phyloP scores from a whole-genome alignment of 2,113 vertebrate species.

The Antidorcas marsupialis region DNA sequence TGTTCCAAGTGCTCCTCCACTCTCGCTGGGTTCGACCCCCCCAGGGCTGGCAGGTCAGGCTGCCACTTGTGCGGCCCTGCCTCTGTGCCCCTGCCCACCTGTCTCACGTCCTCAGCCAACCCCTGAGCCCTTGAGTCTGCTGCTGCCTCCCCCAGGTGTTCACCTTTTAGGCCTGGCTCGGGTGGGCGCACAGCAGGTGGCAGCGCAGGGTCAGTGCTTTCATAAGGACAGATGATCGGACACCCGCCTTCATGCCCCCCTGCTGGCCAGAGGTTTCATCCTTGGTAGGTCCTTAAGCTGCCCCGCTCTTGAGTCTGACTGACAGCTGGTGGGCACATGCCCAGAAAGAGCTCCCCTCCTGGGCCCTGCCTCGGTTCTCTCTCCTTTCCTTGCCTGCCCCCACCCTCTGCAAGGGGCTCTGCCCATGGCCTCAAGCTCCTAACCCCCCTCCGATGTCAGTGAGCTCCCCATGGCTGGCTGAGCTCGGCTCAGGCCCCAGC shows the following conservation, averaged over 20 bases:
- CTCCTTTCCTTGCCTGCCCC: background rate
- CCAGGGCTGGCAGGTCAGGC: background rate
- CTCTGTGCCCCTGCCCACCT: background rate
- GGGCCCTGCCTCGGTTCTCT: background rate
- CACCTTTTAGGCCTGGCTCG: background rate
- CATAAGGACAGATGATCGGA: background rate
- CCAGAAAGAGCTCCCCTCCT: background rate
- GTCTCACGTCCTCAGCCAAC: background rate
- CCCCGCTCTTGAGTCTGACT: background rate
- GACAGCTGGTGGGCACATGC: background rate
- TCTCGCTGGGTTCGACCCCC: background rate
- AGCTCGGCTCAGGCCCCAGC: background rate
- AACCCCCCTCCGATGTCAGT: background rate
- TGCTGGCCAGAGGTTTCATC: background rate
- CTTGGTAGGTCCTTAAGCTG: background rate
- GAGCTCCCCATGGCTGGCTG: background rate
- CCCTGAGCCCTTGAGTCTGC: background rate
- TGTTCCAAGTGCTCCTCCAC: background rate
- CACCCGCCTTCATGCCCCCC: background rate
- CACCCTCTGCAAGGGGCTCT: background rate
- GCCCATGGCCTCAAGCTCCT: background rate
- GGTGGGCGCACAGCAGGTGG: background rate
- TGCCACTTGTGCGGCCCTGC: background rate
- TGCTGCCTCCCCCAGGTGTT: background rate
- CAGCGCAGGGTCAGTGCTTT: background rate